Conservation (phyloP, 2,797 vertebrate genomes). For the Spheniscus humboldti region DNA sequence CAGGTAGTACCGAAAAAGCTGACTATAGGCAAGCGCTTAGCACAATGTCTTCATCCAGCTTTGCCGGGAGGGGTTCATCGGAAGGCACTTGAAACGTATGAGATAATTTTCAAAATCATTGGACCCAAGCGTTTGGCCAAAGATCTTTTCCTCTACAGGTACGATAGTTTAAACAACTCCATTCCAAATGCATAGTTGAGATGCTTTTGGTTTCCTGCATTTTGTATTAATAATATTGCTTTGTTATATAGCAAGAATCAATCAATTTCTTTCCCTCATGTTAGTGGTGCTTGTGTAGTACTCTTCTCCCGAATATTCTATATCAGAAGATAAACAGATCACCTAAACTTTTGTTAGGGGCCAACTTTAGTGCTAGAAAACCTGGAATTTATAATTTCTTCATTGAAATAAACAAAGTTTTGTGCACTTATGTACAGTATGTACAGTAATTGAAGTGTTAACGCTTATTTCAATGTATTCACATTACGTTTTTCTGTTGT, state of each 20-base stretch:
- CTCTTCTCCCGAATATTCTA: background rate
- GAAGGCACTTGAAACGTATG: conserved; percentile 97
- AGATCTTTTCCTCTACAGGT: conserved; percentile 99
- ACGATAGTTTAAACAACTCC: background rate
- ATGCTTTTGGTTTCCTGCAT: background rate
- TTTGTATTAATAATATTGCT: background rate
- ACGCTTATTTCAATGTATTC: background rate
- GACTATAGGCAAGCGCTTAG: conserved; percentile 94
- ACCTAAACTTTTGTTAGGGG: background rate
- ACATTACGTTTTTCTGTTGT: background rate
- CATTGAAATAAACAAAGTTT: background rate
- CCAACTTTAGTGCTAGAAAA: background rate
- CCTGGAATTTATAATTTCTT: background rate
- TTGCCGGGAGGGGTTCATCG: conserved; percentile 97
- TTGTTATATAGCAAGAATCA: background rate
- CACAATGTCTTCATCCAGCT: conserved; percentile 97
- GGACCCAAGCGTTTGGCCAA: conserved; percentile 96
- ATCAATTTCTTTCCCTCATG: fast-evolving
- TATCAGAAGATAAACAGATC: background rate
- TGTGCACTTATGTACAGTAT: background rate
- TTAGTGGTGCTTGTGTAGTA: background rate
- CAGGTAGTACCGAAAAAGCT: conserved; percentile 97
- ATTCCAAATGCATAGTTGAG: background rate
- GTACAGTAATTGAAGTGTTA: background rate
- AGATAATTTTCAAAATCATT: conserved; percentile 99